Base-by-base conservation (phyloP, 2,797 vertebrate genomes). In the Ptychadena robeensis region DNA sequence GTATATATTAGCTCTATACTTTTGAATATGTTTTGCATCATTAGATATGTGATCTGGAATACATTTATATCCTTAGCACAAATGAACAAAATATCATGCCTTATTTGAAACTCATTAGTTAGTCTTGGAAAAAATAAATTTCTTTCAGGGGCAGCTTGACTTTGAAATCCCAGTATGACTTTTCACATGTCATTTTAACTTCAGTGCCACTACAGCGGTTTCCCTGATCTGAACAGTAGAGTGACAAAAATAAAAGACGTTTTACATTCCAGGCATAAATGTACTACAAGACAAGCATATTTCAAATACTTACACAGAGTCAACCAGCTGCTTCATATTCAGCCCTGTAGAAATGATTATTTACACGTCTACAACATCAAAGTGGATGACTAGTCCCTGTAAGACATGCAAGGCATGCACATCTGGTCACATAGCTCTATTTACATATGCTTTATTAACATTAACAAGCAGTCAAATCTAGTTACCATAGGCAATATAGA, bases 31-130 rank as follows among this genome's bases (percentile, higher is more conserved):
- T 34, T 35, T 59, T 32, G 14, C 71, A 59, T 59, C 48, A 59
- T 73, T 73, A 73, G 71, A 73, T 9, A 32, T 59, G 48, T 74
- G 80, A 74, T 73, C 71, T 66, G 63, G 61, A 81, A 81, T 81
- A 81, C 71, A 81, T 81, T 81, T 66, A 73, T 73, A 67, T 81
- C 63, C 71, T 81, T 81, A 65, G 59, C 57, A 81, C 70, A 81
- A 81, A 81, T 74, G 63, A 74, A 48, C 40, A 67, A 74, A 81
- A 81, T 81, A 81, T 53, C 59, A 81, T 73, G 69, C 70, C 69
- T 73, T 81, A 73, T 73, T 81, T 81, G 37, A 81, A 66, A 12
- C 79, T 81, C 67, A 79, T 73, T 73, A 53, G 44, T 22, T 53
- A 9, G 44, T 9, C 3, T 57, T 27, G 44, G 53, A 72, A 53